Percentiles rank a stretch among this genome's conserved stretches.
Conservation (phyloP, 2,888 invertebrate genomes). For the Schizotus pectinicornis region DNA sequence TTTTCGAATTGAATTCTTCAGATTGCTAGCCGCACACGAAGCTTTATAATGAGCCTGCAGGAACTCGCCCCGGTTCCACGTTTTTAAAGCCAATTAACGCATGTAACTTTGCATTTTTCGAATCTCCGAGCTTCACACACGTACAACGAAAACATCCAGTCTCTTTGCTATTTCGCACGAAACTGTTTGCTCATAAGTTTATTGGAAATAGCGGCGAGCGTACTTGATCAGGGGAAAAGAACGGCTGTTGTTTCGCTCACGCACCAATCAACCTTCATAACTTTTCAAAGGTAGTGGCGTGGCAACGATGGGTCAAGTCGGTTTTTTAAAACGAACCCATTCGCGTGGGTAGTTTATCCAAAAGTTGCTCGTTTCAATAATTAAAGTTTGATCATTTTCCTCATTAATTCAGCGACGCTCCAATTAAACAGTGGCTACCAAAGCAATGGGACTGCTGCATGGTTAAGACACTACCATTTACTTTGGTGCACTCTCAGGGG, state of each 20-base stretch:
- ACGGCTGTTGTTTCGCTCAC: constrained; percentile 39
- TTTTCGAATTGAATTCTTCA: constrained; percentile 38
- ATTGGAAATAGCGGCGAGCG: constrained; percentile 34
- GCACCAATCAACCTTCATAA: constrained; percentile 38
- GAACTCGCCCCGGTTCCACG: constrained; percentile 12
- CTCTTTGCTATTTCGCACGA: constrained; percentile 37
- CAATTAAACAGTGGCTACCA: no score
- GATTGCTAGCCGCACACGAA: constrained; percentile 42
- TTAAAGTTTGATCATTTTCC: no score
- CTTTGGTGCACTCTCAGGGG: no score
- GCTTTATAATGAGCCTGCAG: constrained; percentile 27
- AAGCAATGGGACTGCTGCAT: no score
- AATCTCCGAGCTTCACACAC: constrained; percentile 6
- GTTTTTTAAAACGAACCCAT: no score
- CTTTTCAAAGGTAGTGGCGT: constrained; percentile 13
- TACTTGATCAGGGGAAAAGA: constrained; percentile 37
- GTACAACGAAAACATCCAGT: constrained; percentile 29
- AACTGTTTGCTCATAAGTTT: constrained; percentile 40
- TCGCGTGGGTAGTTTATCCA: no score
- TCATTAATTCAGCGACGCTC: no score
- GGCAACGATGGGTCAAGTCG: no score
- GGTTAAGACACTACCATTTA: no score
- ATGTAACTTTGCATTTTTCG: constrained; percentile 9
- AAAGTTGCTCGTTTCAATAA: no score
- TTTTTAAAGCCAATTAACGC: constrained; percentile 20